phyloP scores from a whole-genome alignment of 2,888 invertebrate genomes.

The Apotomis capreana region DNA sequence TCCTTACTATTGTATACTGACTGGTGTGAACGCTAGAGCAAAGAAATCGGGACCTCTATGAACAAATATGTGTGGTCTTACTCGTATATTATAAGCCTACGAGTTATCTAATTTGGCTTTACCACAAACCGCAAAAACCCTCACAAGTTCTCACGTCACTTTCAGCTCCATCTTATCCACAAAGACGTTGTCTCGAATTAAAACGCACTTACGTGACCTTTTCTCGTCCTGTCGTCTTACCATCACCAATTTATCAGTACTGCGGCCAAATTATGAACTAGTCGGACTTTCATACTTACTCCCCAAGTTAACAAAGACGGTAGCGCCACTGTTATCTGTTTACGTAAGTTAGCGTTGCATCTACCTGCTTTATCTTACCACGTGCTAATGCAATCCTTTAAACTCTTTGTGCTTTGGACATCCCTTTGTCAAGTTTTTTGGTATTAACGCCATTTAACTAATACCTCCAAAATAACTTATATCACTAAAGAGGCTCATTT shows the following conservation, averaged over 20 bases:
- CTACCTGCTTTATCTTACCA: slow-evolving; percentile 38
- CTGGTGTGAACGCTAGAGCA: too few relatives aligned
- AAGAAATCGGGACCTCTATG: too few relatives aligned
- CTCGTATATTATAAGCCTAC: background rate
- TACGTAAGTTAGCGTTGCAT: slow-evolving; percentile 3
- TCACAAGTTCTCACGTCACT: slow-evolving; percentile 67
- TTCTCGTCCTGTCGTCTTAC: slow-evolving; percentile 56
- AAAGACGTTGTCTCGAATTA: slow-evolving; percentile 47
- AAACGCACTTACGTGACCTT: slow-evolving; percentile 62
- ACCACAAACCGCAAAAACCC: slow-evolving; percentile 10
- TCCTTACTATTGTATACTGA: too few relatives aligned
- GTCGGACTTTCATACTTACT: background rate
- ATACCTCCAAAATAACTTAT: background rate
- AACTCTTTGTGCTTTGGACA: slow-evolving; percentile 29
- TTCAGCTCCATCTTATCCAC: slow-evolving; percentile 59
- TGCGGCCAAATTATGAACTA: slow-evolving; percentile 5
- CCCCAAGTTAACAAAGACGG: slow-evolving; percentile 1
- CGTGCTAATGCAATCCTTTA: slow-evolving; percentile 42
- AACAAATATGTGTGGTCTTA: too few relatives aligned
- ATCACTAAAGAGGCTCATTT: background rate
- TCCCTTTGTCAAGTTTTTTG: slow-evolving; percentile 34
- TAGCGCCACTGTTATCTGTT: slow-evolving; percentile 6
- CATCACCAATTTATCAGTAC: slow-evolving; percentile 49
- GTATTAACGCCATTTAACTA: slow-evolving; percentile 20
- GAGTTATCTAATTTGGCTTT: background rate